These are phyloP conservation scores for Pterocles burchelli DNA, from an alignment of 2,113 vertebrate genomes.

Conservation along the genomic window DNA sequence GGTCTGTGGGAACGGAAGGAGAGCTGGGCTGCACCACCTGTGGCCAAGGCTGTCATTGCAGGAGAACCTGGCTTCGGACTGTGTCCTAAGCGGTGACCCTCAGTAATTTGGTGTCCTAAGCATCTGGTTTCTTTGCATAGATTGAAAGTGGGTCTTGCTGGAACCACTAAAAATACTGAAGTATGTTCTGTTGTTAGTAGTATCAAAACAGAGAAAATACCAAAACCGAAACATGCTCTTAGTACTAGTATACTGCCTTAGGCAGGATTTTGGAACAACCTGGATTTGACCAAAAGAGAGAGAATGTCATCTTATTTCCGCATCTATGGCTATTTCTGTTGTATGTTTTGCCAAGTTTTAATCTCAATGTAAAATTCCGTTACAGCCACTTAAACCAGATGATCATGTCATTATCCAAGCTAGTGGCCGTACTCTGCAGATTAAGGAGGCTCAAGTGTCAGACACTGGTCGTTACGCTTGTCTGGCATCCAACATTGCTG, in stretches of 20 bases:
- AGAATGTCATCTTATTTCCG: not conserved
- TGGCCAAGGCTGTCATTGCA: not conserved
- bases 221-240: not conserved
- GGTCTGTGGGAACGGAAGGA: not conserved
- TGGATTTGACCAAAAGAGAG: not conserved
- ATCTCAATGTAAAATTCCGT: conserved; percentile 8
- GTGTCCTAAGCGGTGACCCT: not conserved
- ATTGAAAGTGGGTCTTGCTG: not conserved
- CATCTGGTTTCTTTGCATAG: not conserved
- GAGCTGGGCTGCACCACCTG: not conserved
- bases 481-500: conserved; percentile 91
- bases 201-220: not conserved
- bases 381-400: conserved; percentile 82
- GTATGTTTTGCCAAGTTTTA: not conserved
- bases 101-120: not conserved
- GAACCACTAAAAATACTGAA: not conserved
- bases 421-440: conserved; percentile 84
- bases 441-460: conserved; percentile 87
- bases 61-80: not conserved
- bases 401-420: conserved; percentile 80
- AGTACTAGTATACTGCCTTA: not conserved
- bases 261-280: not conserved
- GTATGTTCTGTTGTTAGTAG: not conserved
- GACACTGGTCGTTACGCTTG: conserved; percentile 95
- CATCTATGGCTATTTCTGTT: not conserved